Evolutionary conservation across 2,888 invertebrate species (phyloP).

Genomic region (Eristalinus aeneus): DNA sequence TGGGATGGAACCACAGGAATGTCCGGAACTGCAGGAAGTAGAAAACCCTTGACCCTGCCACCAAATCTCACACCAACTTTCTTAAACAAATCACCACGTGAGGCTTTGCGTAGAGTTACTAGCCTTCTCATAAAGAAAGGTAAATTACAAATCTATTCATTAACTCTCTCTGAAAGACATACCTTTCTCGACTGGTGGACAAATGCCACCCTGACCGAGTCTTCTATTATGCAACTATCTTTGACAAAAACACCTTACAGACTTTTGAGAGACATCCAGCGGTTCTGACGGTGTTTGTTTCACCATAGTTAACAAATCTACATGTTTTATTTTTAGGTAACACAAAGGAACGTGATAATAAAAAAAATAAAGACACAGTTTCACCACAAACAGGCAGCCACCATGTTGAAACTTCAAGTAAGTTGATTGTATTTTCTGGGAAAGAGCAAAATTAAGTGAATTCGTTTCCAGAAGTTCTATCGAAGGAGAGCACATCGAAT

Average conservation of each 20-base stretch:
- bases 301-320: neutral
- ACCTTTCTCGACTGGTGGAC: too few relatives aligned
- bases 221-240: too few relatives aligned
- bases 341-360: slow-evolving; percentile 68
- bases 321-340: slow-evolving; percentile 34
- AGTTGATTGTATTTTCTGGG: slow-evolving; percentile 14
- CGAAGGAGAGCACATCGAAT: slow-evolving; percentile 76
- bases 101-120: slow-evolving; percentile 92
- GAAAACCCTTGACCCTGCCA: slow-evolving; percentile 92
- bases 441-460: neutral
- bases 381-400: slow-evolving; percentile 55
- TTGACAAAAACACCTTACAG: too few relatives aligned
- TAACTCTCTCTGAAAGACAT: neutral
- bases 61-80: slow-evolving; percentile 94
- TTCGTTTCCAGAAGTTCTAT: slow-evolving; percentile 47
- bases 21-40: slow-evolving; percentile 82
- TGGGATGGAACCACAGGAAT: slow-evolving; percentile 80
- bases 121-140: slow-evolving; percentile 93
- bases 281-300: too few relatives aligned
- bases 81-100: slow-evolving; percentile 93
- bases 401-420: slow-evolving; percentile 62
- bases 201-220: too few relatives aligned
- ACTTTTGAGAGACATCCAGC: too few relatives aligned
- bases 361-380: slow-evolving; percentile 67
- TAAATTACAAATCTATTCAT: slow-evolving; percentile 74